Conservation (phyloP, 2,113 vertebrate genomes). For the Lutjanus erythropterus region DNA sequence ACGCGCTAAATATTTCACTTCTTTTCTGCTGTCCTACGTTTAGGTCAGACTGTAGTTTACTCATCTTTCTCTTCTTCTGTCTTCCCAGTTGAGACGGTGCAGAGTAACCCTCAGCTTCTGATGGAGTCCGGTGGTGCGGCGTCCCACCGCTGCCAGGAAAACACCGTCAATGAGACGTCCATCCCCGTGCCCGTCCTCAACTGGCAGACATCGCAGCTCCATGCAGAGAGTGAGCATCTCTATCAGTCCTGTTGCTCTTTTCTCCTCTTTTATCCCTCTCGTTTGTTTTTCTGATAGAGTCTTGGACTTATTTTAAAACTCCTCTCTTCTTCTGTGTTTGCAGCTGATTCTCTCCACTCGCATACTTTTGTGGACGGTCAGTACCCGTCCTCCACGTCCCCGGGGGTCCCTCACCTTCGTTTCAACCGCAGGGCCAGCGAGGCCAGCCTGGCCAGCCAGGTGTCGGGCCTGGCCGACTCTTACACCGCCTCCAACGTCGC, state of each 20-base stretch:
- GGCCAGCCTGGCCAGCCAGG: slow-evolving; percentile 97
- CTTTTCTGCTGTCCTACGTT: too few species aligned
- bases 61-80: slow-evolving; percentile 11
- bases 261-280: not conserved
- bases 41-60: too few species aligned
- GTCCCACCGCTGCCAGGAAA: slow-evolving; percentile 87
- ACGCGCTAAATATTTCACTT: not conserved
- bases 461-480: slow-evolving; percentile 93
- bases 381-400: slow-evolving; percentile 85
- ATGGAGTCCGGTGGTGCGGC: slow-evolving; percentile 88
- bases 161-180: slow-evolving; percentile 83
- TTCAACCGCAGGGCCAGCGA: slow-evolving; percentile 91
- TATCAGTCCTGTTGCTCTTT: too few species aligned
- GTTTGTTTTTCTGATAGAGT: not conserved
- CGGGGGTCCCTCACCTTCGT: slow-evolving; percentile 85
- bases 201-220: slow-evolving; percentile 90
- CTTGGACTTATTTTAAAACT: not conserved
- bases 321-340: slow-evolving; percentile 37
- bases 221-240: slow-evolving; percentile 89
- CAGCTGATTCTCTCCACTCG: slow-evolving; percentile 82
- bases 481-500: slow-evolving; percentile 95
- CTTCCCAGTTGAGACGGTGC: slow-evolving; percentile 92
- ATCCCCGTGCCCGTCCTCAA: slow-evolving; percentile 93
- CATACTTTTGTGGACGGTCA: slow-evolving; percentile 80
- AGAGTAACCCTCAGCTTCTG: slow-evolving; percentile 95